Percentiles rank a stretch among this genome's conserved stretches.
Evolutionary conservation across 2,113 vertebrate species (phyloP).

Genomic region (Philantomba maxwellii): DNA sequence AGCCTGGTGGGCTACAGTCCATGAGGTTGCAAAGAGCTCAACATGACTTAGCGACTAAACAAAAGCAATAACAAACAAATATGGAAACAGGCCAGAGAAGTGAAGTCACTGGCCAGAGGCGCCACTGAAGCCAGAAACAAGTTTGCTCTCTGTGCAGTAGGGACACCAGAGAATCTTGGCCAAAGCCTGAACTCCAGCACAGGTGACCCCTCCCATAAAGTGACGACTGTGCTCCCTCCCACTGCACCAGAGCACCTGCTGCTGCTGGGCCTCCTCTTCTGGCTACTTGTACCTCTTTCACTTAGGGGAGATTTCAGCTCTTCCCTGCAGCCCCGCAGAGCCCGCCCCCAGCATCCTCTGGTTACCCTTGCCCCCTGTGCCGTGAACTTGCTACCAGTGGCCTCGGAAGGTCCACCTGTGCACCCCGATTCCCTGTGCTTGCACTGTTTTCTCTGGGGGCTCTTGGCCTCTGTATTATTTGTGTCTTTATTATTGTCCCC

Average conservation of each 20-base stretch:
- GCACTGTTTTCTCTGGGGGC: not conserved
- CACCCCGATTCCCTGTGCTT: rapidly evolving
- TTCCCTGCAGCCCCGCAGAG: not conserved
- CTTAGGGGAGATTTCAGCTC: not conserved
- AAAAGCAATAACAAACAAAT: not conserved
- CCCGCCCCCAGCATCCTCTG: rapidly evolving
- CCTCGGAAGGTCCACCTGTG: not conserved
- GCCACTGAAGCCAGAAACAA: not conserved
- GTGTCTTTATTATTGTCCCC: not conserved
- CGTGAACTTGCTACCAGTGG: not conserved
- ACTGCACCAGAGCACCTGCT: not conserved
- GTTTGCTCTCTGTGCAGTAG: not conserved
- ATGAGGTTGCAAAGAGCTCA: not conserved
- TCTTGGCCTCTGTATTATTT: not conserved
- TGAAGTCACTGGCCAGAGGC: not conserved
- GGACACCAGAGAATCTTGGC: not conserved
- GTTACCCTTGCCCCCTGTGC: not conserved
- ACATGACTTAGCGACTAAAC: not conserved
- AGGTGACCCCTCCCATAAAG: rapidly evolving
- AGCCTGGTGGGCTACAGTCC: not conserved
- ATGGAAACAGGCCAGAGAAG: not conserved
- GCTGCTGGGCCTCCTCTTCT: not conserved
- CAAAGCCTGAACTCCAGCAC: not conserved
- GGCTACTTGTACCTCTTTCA: not conserved
- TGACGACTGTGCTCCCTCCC: rapidly evolving